Conservation (phyloP, 2,888 invertebrate species). For the Drosophila melanosoma region DNA sequence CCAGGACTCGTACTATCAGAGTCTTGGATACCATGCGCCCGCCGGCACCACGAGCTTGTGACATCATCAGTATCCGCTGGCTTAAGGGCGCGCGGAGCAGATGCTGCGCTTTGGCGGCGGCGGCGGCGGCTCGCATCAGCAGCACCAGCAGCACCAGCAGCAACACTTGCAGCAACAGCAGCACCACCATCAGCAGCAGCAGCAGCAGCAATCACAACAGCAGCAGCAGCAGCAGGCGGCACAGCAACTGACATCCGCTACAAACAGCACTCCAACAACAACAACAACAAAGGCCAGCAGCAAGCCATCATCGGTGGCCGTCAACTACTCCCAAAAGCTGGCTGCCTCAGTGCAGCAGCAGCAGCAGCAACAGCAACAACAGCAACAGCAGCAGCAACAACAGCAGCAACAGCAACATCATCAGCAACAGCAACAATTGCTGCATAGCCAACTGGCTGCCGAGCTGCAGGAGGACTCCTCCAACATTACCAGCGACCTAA, state of each 20-base stretch:
- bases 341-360: slow-evolving; percentile 61
- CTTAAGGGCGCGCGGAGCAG: slow-evolving; percentile 88
- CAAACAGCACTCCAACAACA: slow-evolving; percentile 61
- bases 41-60: slow-evolving; percentile 93
- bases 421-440: slow-evolving; percentile 71
- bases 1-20: slow-evolving; percentile 93
- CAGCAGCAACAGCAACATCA: slow-evolving; percentile 72
- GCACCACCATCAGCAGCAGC: slow-evolving; percentile 63
- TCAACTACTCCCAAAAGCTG: slow-evolving; percentile 71
- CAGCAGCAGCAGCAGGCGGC: slow-evolving; percentile 64
- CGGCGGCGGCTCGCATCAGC: slow-evolving; percentile 51
- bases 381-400: slow-evolving; percentile 65
- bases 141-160: slow-evolving; percentile 60
- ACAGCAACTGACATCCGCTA: slow-evolving; percentile 77
- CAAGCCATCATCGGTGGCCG: slow-evolving; percentile 72
- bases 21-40: slow-evolving; percentile 90
- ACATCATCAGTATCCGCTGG: slow-evolving; percentile 93
- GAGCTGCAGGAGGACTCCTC: slow-evolving; percentile 81
- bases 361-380: slow-evolving; percentile 68
- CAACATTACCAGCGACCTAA: slow-evolving; percentile 82
- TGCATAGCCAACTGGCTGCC: slow-evolving; percentile 76
- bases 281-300: slow-evolving; percentile 71
- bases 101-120: slow-evolving; percentile 79
- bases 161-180: slow-evolving; percentile 64
- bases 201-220: slow-evolving; percentile 45